These are phyloP conservation scores for Pentamera pediparva DNA, from an alignment of 53 echinoderm and acorn worm genomes.

Conservation along the genomic window DNA sequence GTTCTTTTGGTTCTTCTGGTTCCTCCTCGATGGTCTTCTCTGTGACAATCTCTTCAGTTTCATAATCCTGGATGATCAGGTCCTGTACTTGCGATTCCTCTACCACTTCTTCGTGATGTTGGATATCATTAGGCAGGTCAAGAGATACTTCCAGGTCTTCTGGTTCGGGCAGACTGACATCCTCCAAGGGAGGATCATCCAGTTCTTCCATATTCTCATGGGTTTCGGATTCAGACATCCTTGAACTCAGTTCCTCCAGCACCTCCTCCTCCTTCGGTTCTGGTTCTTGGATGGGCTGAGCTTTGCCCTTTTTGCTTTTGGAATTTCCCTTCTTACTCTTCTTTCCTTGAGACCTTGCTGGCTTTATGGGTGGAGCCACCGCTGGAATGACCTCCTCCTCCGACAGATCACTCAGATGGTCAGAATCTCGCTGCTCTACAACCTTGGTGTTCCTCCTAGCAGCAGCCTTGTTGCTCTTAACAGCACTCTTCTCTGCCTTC, in stretches of 20 bases:
- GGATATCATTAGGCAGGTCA: not conserved
- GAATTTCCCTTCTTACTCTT: slow-evolving; percentile 11
- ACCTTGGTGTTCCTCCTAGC: slow-evolving; percentile 10
- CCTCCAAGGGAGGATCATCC: not conserved
- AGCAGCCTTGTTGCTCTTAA: slow-evolving; percentile 22
- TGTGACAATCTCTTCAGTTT: slow-evolving; percentile 2
- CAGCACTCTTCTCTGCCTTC: no score
- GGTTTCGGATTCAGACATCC: no score
- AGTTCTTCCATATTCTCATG: not conserved
- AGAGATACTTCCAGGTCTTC: not conserved
- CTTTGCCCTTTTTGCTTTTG: not conserved
- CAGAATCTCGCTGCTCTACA: not conserved
- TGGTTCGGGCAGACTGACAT: not conserved
- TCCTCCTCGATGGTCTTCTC: slow-evolving; percentile 5
- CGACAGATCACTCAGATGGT: not conserved
- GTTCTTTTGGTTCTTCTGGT: not conserved
- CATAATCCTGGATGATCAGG: slow-evolving; percentile 12
- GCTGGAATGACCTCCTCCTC: slow-evolving; percentile 35
- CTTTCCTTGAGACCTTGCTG: not conserved
- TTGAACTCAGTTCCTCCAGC: not conserved
- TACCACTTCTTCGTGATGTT: not conserved
- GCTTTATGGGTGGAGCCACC: not conserved
- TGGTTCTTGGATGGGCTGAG: no score
- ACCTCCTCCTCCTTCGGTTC: not conserved
- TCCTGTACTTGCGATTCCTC: not conserved